phyloP scores from a whole-genome alignment of 2,113 vertebrate species.

The Takifugu flavidus region DNA sequence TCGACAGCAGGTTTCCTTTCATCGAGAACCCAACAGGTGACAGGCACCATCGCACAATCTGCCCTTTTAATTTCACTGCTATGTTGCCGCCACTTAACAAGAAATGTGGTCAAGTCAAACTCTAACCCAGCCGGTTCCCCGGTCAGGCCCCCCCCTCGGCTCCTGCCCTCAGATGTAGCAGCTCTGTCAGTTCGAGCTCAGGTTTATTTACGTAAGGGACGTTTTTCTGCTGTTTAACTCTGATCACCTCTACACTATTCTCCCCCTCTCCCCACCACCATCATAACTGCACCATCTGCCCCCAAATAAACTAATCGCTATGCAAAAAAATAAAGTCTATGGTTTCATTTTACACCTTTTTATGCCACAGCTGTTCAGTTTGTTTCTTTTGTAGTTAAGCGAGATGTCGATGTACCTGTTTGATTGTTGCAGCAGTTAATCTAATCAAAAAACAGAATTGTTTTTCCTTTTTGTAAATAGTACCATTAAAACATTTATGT shows the following conservation, averaged over 20 bases:
- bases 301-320: constrained; percentile 76
- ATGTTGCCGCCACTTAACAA: constrained; percentile 8
- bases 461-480: constrained; percentile 79
- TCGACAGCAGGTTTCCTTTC: constrained; percentile 19
- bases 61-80: constrained; percentile 8
- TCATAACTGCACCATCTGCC: constrained; percentile 33
- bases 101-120: constrained; percentile 24
- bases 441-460: constrained; percentile 74
- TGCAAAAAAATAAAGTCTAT: constrained; percentile 74
- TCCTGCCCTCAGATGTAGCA: constrained; percentile 56
- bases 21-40: background rate
- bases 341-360: constrained; percentile 64
- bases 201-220: constrained; percentile 63
- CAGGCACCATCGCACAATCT: constrained; percentile 9
- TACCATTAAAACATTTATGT: constrained; percentile 83
- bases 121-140: background rate
- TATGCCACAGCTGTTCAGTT: constrained; percentile 64
- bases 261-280: constrained; percentile 30
- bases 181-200: constrained; percentile 64
- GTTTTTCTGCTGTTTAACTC: constrained; percentile 37
- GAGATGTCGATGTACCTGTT: constrained; percentile 75
- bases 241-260: constrained; percentile 37
- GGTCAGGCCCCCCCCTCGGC: constrained; percentile 4
- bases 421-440: constrained; percentile 77
- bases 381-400: constrained; percentile 65